Conservation (phyloP, 2,797 vertebrate genomes). For the Argyrosomus regius region DNA sequence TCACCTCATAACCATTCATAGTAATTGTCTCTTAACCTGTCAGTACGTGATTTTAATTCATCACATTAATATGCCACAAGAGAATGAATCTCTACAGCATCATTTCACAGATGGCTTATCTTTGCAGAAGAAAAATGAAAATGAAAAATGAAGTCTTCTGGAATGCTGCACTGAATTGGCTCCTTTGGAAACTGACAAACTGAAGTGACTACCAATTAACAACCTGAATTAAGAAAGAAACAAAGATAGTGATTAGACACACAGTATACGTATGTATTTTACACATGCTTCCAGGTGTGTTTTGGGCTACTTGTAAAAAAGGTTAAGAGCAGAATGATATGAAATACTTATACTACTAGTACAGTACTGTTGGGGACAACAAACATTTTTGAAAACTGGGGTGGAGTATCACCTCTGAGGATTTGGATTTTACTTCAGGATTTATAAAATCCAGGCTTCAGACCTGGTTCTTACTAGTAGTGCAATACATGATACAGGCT, state of each 20-base stretch:
- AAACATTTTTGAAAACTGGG: no score
- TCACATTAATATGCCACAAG: slow-evolving; percentile 65
- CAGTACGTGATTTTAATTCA: slow-evolving; percentile 62
- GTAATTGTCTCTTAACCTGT: slow-evolving; percentile 61
- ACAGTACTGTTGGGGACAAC: no score
- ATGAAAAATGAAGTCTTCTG: slow-evolving; percentile 68
- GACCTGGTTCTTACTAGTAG: no score
- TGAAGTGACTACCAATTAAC: slow-evolving; percentile 59
- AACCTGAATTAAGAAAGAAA: slow-evolving; percentile 32
- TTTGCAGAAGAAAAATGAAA: slow-evolving; percentile 60
- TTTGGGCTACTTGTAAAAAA: not conserved
- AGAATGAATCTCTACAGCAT: slow-evolving; percentile 64
- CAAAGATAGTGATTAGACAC: slow-evolving; percentile 41
- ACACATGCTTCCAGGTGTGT: slow-evolving; percentile 13
- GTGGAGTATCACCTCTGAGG: not conserved
- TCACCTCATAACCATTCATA: slow-evolving; percentile 22
- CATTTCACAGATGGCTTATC: slow-evolving; percentile 77
- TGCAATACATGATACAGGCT: not conserved
- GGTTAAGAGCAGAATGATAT: not conserved
- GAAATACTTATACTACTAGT: no score
- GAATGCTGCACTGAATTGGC: slow-evolving; percentile 51
- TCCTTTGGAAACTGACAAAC: slow-evolving; percentile 34
- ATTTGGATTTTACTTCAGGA: not conserved
- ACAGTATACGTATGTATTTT: slow-evolving; percentile 29
- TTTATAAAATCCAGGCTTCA: no score